Evolutionary conservation across 1,140 invertebrate genomes (phyloP).

Genomic region (Zelostemma sp.): DNA sequence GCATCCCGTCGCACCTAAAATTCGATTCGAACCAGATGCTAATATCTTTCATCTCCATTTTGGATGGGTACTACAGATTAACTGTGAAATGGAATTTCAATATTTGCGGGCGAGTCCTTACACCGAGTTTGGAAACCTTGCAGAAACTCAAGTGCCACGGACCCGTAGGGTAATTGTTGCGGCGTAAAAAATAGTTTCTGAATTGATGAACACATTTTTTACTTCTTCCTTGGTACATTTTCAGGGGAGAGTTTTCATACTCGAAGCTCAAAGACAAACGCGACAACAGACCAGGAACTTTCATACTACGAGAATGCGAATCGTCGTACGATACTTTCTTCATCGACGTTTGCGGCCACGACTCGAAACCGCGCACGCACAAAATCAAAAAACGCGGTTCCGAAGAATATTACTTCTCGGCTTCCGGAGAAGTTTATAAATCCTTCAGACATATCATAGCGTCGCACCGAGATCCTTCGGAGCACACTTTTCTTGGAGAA

Average conservation of each 20-base stretch:
- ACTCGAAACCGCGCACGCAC: slow-evolving; percentile 79
- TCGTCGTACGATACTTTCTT: slow-evolving; percentile 82
- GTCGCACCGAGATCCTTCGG: slow-evolving; percentile 73
- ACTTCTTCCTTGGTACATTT: slow-evolving; percentile 45
- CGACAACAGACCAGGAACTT: slow-evolving; percentile 80
- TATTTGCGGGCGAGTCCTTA: slow-evolving; percentile 82
- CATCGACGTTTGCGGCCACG: slow-evolving; percentile 83
- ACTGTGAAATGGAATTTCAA: slow-evolving; percentile 92
- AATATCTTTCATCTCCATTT: slow-evolving; percentile 84
- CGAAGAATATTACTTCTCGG: slow-evolving; percentile 70
- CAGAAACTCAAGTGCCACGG: slow-evolving; percentile 86
- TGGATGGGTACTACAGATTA: slow-evolving; percentile 91
- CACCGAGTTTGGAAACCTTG: slow-evolving; percentile 82
- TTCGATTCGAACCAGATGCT: slow-evolving; percentile 74
- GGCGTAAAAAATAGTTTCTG: slow-evolving; percentile 12
- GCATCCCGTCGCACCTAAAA: slow-evolving; percentile 82
- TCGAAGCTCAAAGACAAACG: slow-evolving; percentile 85
- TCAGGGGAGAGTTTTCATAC: slow-evolving; percentile 84
- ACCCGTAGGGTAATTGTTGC: slow-evolving; percentile 79
- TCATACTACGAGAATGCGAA: slow-evolving; percentile 85
- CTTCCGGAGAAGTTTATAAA: slow-evolving; percentile 70
- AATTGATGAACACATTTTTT: slow-evolving; percentile 28
- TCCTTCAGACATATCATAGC: slow-evolving; percentile 75
- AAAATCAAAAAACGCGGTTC: slow-evolving; percentile 73
- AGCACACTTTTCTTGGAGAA: slow-evolving; percentile 75